Evolutionary conservation across 2,113 vertebrate species (phyloP).

Genomic region (cattle (Bos taurus)): ARS-UCD2.0 NC_037349.1:18712501-18713000

Average conservation of each 20-base stretch:
- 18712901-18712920: background rate
- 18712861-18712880: background rate
- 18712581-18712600: background rate
- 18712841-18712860: background rate
- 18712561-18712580: background rate
- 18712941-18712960: background rate
- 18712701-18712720: background rate
- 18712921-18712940: background rate
- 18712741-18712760: background rate
- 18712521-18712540: too few species aligned
- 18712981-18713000: background rate
- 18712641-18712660: background rate
- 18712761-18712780: background rate
- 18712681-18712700: background rate
- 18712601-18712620: background rate
- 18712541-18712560: background rate
- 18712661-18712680: background rate
- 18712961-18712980: background rate
- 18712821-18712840: too few species aligned
- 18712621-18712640: background rate
- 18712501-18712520: background rate
- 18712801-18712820: fast-evolving
- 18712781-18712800: background rate
- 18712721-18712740: background rate
- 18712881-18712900: background rate